Conservation (phyloP, 1,140 invertebrate species). For the Akabosia matsudoensis region DNA sequence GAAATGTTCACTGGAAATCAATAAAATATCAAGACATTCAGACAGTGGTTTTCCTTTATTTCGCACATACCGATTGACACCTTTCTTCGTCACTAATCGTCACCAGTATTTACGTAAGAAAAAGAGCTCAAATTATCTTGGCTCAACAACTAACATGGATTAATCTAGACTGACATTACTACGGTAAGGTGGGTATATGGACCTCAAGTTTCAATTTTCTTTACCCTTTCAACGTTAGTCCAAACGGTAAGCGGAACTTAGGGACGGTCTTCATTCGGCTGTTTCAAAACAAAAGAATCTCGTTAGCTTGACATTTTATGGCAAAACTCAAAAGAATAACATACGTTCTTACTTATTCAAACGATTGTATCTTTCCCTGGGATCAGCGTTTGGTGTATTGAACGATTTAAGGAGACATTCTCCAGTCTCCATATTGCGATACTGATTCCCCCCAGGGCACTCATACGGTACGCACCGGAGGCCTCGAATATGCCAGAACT, state of each 20-base stretch:
- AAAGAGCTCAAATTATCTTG: too few species aligned
- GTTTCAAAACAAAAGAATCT: neutral
- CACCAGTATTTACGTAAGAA: too few species aligned
- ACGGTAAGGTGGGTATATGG: too few species aligned
- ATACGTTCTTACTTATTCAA: neutral
- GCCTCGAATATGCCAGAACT: neutral
- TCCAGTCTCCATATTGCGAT: neutral
- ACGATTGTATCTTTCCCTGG: neutral
- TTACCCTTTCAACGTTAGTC: neutral
- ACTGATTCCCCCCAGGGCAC: conserved; percentile 5
- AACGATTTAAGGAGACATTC: neutral
- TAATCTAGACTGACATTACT: too few species aligned
- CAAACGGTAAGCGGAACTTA: neutral
- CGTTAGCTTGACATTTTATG: neutral
- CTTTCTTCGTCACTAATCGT: too few species aligned
- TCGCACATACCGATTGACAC: too few species aligned
- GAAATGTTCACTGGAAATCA: too few species aligned
- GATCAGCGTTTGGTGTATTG: neutral
- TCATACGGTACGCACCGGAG: conserved; percentile 1
- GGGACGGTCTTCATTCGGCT: neutral
- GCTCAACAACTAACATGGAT: too few species aligned
- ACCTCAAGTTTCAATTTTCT: too few species aligned
- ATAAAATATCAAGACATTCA: too few species aligned
- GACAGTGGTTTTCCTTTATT: too few species aligned
- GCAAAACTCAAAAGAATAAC: neutral